phyloP scores from a whole-genome alignment of 1,140 invertebrate genomes.

The Maniola jurtina region DNA sequence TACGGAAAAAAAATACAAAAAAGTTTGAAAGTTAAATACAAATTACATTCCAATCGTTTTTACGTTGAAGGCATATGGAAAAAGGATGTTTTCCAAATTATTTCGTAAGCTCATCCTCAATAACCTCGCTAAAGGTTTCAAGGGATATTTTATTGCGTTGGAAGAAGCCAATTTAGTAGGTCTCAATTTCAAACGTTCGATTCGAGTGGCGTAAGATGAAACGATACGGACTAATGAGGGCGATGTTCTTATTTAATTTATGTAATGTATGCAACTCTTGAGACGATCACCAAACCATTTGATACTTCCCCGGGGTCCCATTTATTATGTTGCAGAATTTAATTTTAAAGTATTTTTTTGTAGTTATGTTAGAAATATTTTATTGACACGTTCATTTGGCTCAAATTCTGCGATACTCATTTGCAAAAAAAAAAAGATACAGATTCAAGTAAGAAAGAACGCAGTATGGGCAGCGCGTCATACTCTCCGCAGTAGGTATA shows the following conservation, averaged over 20 bases:
- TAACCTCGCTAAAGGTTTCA: slow-evolving; percentile 17
- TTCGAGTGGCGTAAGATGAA: slow-evolving; percentile 34
- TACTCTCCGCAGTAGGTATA: too few relatives aligned
- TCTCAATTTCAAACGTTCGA: slow-evolving; percentile 39
- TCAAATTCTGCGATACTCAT: too few relatives aligned
- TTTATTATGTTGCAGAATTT: neutral
- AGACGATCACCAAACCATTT: slow-evolving; percentile 20
- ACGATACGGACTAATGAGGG: slow-evolving; percentile 33
- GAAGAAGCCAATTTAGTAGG: slow-evolving; percentile 38
- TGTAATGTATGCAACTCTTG: slow-evolving; percentile 33
- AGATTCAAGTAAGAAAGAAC: too few relatives aligned
- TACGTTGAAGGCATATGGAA: slow-evolving; percentile 8
- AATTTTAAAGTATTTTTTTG: neutral
- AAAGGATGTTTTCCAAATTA: slow-evolving; percentile 18
- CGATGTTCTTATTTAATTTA: slow-evolving; percentile 38
- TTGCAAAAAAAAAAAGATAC: too few relatives aligned
- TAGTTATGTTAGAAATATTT: neutral
- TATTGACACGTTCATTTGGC: neutral
- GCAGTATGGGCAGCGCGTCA: too few relatives aligned
- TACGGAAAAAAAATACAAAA: too few relatives aligned
- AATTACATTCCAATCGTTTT: neutral
- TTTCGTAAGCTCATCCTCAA: slow-evolving; percentile 25
- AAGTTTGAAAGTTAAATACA: neutral
- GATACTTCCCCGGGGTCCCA: slow-evolving; percentile 11
- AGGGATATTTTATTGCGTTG: slow-evolving; percentile 28